Conservation (phyloP, 1,140 invertebrate species). For the Drosophila equinoxialis region DNA sequence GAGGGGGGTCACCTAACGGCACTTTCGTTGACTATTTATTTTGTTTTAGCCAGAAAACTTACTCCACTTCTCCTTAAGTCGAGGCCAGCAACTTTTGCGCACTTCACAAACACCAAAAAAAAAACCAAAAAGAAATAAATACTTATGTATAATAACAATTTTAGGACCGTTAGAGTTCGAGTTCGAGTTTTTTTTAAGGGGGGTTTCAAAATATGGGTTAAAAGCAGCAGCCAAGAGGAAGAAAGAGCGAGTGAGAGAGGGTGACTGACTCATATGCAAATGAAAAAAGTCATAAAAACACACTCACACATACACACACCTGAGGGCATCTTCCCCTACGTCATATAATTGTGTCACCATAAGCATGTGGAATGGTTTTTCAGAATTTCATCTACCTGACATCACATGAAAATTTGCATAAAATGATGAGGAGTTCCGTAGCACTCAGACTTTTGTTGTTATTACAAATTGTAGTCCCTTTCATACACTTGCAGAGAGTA, state of each 20-base stretch:
- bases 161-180: slow-evolving; percentile 67
- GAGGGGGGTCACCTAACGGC: slow-evolving; percentile 57
- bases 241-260: background rate
- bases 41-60: slow-evolving; percentile 33
- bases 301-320: slow-evolving; percentile 49
- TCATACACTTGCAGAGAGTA: no score
- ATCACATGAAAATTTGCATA: slow-evolving; percentile 63
- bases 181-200: slow-evolving; percentile 15
- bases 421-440: slow-evolving; percentile 54
- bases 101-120: slow-evolving; percentile 47
- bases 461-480: background rate
- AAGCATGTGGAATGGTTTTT: slow-evolving; percentile 61
- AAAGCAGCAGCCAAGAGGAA: background rate
- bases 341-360: slow-evolving; percentile 68
- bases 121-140: slow-evolving; percentile 66
- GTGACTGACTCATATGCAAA: slow-evolving; percentile 46
- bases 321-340: slow-evolving; percentile 58
- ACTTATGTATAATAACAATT: slow-evolving; percentile 74
- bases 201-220: slow-evolving; percentile 64
- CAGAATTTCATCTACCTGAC: slow-evolving; percentile 50
- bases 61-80: slow-evolving; percentile 58
- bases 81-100: slow-evolving; percentile 56
- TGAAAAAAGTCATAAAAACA: slow-evolving; percentile 27
- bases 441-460: slow-evolving; percentile 20
- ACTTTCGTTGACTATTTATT: slow-evolving; percentile 50